Percentiles rank a stretch among this genome's conserved stretches.
Evolutionary conservation across 2,888 invertebrate genomes (phyloP).

Genomic region (Bombylius discolor): DNA sequence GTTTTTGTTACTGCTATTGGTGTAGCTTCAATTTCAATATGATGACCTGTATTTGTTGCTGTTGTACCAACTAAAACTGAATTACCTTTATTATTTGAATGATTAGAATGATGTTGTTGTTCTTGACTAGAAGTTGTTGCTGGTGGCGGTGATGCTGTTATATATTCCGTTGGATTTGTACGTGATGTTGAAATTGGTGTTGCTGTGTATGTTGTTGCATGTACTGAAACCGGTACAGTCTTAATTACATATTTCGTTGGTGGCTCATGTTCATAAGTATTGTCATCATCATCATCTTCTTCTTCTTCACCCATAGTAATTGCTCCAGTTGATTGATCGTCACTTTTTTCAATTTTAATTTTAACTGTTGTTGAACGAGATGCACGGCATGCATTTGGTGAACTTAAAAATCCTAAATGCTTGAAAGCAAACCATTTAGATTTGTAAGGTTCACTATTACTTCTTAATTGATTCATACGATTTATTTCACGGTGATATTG

Average conservation of each 20-base stretch:
- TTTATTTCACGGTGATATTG: conserved; percentile 48
- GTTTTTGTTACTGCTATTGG: neutral
- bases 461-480: conserved; percentile 38
- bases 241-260: conserved; percentile 2
- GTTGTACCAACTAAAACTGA: too few relatives aligned
- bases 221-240: neutral
- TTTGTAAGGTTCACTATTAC: conserved; percentile 3
- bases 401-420: conserved; percentile 46
- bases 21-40: neutral
- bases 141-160: neutral
- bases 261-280: neutral
- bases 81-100: neutral
- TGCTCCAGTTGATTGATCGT: neutral
- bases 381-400: conserved; percentile 37
- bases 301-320: neutral
- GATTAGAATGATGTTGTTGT: neutral
- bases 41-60: neutral
- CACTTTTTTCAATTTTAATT: neutral
- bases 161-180: conserved; percentile 1
- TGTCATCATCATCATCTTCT: neutral
- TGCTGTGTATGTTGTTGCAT: neutral
- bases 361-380: neutral
- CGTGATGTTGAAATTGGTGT: neutral
- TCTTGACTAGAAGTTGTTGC: neutral
- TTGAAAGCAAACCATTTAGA: conserved; percentile 41